Evolutionary conservation across 2,888 invertebrate species (phyloP).

Genomic region (Oxystoma pomonae): DNA sequence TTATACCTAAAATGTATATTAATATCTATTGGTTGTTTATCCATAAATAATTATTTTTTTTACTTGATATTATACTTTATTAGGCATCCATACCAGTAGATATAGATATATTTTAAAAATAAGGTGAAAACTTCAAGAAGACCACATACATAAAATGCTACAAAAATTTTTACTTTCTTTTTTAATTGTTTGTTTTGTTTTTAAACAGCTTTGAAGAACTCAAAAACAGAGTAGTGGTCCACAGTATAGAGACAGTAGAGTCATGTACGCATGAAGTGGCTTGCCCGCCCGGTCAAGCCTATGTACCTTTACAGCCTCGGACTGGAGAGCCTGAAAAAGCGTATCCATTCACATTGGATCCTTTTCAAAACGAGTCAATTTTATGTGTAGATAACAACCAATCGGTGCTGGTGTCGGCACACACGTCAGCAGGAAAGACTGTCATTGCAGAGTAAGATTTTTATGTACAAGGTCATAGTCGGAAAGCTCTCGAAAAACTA

Average conservation of each 20-base stretch:
- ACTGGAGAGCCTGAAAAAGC: slow-evolving; percentile 78
- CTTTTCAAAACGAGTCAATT: slow-evolving; percentile 97
- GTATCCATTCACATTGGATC: slow-evolving; percentile 93
- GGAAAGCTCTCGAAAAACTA: too few species aligned
- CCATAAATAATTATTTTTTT: too few species aligned
- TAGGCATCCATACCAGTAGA: too few species aligned
- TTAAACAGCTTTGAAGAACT: slow-evolving; percentile 64
- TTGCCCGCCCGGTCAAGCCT: slow-evolving; percentile 82
- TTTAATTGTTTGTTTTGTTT: background rate
- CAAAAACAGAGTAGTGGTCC: slow-evolving; percentile 78
- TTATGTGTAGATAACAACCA: slow-evolving; percentile 96
- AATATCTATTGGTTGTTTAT: too few species aligned
- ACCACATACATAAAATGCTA: too few species aligned
- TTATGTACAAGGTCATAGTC: too few species aligned
- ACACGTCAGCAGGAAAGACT: slow-evolving; percentile 99
- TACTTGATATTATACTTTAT: too few species aligned
- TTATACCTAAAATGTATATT: too few species aligned
- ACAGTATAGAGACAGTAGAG: slow-evolving; percentile 84
- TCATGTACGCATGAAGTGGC: slow-evolving; percentile 97
- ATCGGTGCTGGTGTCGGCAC: slow-evolving; percentile 97
- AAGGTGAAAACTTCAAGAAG: too few species aligned
- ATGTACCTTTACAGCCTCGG: slow-evolving; percentile 57
- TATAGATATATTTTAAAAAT: too few species aligned
- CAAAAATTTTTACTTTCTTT: background rate
- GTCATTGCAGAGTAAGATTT: slow-evolving; percentile 92